Percentiles rank a stretch among this genome's conserved stretches.
Conservation (phyloP, 2,113 vertebrate species). For the Nothobranchius kuhntae region DNA sequence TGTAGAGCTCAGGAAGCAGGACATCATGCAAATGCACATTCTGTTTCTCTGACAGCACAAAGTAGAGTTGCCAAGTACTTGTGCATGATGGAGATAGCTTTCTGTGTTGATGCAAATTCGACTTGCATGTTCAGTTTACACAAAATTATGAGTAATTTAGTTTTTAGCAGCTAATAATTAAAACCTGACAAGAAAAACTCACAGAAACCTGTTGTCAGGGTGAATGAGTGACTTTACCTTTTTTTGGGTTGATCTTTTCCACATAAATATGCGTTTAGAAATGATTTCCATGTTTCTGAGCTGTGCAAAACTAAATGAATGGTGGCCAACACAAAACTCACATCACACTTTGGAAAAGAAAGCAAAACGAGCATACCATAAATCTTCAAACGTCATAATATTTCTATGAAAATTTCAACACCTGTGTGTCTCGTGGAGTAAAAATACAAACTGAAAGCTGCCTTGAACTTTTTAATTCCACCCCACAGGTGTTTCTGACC, state of each 20-base stretch:
- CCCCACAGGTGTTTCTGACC: constrained; percentile 31
- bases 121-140: neutral
- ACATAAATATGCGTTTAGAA: neutral
- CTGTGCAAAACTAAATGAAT: neutral
- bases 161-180: neutral
- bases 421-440: neutral
- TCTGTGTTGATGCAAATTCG: neutral
- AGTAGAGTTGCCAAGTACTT: neutral
- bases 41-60: neutral
- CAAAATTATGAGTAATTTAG: too few species aligned
- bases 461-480: constrained; percentile 12
- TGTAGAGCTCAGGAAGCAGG: neutral
- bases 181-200: too few species aligned
- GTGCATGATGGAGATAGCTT: neutral
- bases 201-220: neutral
- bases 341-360: neutral
- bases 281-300: neutral
- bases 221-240: neutral
- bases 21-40: neutral
- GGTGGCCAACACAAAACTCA: neutral
- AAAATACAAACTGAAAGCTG: constrained; percentile 1
- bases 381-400: neutral
- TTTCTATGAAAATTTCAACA: constrained; percentile 9
- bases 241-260: neutral
- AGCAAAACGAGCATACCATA: neutral